Conservation (phyloP, 2,888 invertebrate genomes). For the Nasonia oneida region DNA sequence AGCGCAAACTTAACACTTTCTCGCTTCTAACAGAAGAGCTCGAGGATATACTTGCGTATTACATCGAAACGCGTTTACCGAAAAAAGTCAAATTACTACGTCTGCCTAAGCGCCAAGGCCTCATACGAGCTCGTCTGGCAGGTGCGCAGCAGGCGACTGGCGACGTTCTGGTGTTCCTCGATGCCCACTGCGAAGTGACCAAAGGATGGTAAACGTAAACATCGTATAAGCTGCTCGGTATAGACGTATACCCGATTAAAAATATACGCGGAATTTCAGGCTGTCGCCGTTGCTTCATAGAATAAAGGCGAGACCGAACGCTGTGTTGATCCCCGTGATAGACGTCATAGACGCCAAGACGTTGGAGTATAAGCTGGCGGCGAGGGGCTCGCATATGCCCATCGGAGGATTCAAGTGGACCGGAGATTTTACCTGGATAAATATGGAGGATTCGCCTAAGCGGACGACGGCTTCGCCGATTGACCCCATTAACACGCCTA, state of each 20-base stretch:
- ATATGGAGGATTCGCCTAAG: conserved; percentile 85
- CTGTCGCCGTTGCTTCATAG: conserved; percentile 93
- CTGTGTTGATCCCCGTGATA: conserved; percentile 95
- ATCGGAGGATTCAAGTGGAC: conserved; percentile 92
- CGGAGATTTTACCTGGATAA: conserved; percentile 96
- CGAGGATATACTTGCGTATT: conserved; percentile 89
- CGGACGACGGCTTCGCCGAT: conserved; percentile 82
- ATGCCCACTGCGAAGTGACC: conserved; percentile 94
- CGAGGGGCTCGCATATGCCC: conserved; percentile 79
- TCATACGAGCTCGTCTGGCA: conserved; percentile 93
- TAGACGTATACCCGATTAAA: background rate
- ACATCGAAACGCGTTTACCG: conserved; percentile 87
- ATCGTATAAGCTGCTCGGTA: background rate
- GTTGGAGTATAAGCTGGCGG: conserved; percentile 84
- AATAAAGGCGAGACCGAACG: conserved; percentile 88
- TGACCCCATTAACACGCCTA: conserved; percentile 89
- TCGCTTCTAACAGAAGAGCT: conserved; percentile 81
- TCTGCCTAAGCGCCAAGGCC: conserved; percentile 87
- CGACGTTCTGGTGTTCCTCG: conserved; percentile 91
- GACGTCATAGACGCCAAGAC: conserved; percentile 93
- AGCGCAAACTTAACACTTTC: background rate
- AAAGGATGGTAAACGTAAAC: conserved; percentile 83
- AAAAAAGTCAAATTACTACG: conserved; percentile 87
- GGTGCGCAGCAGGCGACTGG: conserved; percentile 92
- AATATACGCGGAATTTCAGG: conserved; percentile 75